phyloP scores from a whole-genome alignment of 2,797 vertebrate genomes.

The Falco rusticolus region DNA sequence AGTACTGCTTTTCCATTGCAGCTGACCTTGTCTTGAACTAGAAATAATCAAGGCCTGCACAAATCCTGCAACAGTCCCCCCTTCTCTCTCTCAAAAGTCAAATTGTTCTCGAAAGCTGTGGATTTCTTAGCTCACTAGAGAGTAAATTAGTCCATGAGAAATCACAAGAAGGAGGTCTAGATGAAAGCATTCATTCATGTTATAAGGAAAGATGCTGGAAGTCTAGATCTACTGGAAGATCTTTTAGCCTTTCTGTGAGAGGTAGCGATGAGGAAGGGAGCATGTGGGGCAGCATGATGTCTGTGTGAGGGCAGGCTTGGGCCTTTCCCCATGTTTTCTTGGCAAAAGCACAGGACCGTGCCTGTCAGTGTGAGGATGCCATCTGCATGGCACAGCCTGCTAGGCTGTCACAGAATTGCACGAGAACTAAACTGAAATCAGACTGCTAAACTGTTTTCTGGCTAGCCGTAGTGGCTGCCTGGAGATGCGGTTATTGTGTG shows the following conservation, averaged over 20 bases:
- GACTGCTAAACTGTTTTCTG: neutral
- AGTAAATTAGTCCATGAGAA: neutral
- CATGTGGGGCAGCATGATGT: fast-evolving
- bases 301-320: neutral
- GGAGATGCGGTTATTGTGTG: neutral
- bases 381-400: slow-evolving; percentile 17
- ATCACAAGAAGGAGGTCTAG: neutral
- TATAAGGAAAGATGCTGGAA: neutral
- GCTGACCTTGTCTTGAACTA: slow-evolving; percentile 44
- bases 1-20: neutral
- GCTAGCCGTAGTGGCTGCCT: fast-evolving
- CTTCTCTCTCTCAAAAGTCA: neutral
- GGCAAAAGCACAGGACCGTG: neutral
- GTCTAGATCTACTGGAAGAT: neutral
- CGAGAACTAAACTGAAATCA: neutral
- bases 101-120: neutral
- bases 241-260: neutral
- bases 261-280: neutral
- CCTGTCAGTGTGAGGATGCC: slow-evolving; percentile 4
- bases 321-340: neutral
- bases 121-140: neutral
- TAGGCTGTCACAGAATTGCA: slow-evolving; percentile 13
- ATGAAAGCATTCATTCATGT: neutral
- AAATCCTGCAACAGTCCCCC: neutral
- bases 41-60: neutral